Conservation (phyloP, 37 sponge, comb jelly and placozoan species). For the Corticium candelabrum region DNA sequence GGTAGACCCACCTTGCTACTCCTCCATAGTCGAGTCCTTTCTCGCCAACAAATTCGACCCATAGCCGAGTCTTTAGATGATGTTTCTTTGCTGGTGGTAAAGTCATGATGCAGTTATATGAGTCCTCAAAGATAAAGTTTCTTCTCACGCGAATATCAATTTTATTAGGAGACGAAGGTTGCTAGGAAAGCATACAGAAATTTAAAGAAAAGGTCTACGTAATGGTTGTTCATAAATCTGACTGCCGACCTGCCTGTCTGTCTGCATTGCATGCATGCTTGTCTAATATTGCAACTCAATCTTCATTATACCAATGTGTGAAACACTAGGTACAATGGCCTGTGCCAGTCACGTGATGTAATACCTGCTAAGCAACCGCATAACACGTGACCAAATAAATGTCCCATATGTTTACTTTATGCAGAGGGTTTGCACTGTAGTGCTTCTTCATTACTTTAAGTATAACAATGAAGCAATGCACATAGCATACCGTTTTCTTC, state of each 20-base stretch:
- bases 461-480: too few relatives aligned
- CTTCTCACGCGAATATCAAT: slow-evolving; percentile 72
- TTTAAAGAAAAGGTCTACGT: neutral
- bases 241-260: neutral
- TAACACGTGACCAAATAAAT: too few relatives aligned
- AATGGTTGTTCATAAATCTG: neutral
- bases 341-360: neutral
- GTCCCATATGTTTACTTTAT: too few relatives aligned
- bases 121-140: slow-evolving; percentile 69
- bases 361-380: neutral
- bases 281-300: too few relatives aligned
- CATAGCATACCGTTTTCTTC: slow-evolving; percentile 6
- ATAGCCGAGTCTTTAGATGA: slow-evolving; percentile 50
- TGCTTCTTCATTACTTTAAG: too few relatives aligned
- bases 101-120: slow-evolving; percentile 56
- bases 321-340: too few relatives aligned
- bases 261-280: too few relatives aligned
- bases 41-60: slow-evolving; percentile 90
- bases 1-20: slow-evolving; percentile 44
- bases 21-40: slow-evolving; percentile 94
- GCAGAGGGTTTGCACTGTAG: too few relatives aligned
- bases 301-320: too few relatives aligned
- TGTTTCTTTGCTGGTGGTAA: slow-evolving; percentile 39
- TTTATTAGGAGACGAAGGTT: slow-evolving; percentile 22
- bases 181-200: neutral